phyloP scores from a whole-genome alignment of 2,888 invertebrate species.

The Lochmaea capreae region DNA sequence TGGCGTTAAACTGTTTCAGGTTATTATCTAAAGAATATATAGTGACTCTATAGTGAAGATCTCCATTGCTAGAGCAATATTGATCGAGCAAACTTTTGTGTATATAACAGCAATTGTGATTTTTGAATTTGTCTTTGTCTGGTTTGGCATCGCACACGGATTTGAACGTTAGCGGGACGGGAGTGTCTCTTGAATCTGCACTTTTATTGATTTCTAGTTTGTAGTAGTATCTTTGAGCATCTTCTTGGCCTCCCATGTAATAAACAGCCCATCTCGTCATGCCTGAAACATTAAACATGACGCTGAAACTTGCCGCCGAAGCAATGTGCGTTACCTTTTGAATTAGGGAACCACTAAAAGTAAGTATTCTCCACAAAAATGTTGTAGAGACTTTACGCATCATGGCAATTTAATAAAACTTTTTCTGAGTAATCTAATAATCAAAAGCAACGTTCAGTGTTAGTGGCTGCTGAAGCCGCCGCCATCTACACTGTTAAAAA shows the following conservation, averaged over 20 bases:
- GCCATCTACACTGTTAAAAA: no score
- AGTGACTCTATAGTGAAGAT: constrained; percentile 42
- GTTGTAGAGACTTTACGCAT: no score
- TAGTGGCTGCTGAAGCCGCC: no score
- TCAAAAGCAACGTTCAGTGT: no score
- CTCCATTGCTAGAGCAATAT: constrained; percentile 39
- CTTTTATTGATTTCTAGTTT: constrained; percentile 43
- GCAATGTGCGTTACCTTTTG: no score
- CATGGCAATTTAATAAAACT: no score
- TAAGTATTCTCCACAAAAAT: no score
- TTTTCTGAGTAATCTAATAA: no score
- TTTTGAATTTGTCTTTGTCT: constrained; percentile 38
- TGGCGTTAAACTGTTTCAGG: no score
- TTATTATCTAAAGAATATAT: constrained; percentile 31
- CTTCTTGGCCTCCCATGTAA: constrained; percentile 42
- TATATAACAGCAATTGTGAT: constrained; percentile 40
- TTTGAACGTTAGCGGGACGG: constrained; percentile 36
- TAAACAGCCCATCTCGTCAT: constrained; percentile 46
- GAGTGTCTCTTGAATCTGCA: not conserved
- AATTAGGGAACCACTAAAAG: not conserved
- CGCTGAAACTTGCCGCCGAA: no score
- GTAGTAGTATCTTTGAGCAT: constrained; percentile 41
- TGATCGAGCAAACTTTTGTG: constrained; percentile 42
- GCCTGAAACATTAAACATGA: constrained; percentile 34
- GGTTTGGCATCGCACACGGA: constrained; percentile 41